Percentiles rank a stretch among this genome's conserved stretches.
These are phyloP conservation scores for Actenoides hombroni DNA, from an alignment of 2,113 vertebrate species.

Conservation along the genomic window DNA sequence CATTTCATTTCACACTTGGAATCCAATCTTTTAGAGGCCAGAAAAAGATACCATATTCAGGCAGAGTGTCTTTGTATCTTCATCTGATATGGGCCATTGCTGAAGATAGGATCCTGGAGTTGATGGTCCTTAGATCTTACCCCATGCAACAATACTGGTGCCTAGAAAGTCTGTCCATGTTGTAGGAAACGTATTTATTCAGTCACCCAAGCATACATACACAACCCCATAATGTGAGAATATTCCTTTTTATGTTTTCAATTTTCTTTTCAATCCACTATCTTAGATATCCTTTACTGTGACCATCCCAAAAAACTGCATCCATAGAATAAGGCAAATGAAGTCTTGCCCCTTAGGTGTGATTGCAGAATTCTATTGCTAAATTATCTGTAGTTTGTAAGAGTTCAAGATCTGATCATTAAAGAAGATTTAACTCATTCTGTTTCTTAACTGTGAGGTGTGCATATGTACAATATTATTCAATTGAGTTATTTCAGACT, in stretches of 20 bases:
- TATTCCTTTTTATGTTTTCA: background rate
- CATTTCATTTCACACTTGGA: background rate
- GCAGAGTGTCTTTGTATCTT: background rate
- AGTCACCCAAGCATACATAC: background rate
- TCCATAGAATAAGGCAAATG: background rate
- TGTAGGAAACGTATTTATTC: background rate
- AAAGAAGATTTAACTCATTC: background rate
- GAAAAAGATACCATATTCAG: background rate
- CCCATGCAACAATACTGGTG: background rate
- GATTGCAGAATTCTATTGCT: background rate
- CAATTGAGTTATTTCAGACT: background rate
- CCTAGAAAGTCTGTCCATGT: background rate
- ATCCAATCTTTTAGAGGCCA: background rate
- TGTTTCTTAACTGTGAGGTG: background rate
- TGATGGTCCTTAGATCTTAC: background rate
- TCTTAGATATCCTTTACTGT: constrained; percentile 3
- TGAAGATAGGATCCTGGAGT: background rate
- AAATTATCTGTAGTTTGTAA: background rate
- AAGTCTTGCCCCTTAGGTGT: background rate
- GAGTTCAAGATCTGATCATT: background rate
- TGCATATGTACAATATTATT: background rate
- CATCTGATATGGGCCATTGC: background rate
- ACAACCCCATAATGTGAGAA: background rate
- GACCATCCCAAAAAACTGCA: constrained; percentile 11
- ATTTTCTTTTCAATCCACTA: background rate